A percentile compares a stretch with the other conserved stretches of the same genome.
Conservation (phyloP, 2,113 vertebrate species). For the Anoura caudifer region DNA sequence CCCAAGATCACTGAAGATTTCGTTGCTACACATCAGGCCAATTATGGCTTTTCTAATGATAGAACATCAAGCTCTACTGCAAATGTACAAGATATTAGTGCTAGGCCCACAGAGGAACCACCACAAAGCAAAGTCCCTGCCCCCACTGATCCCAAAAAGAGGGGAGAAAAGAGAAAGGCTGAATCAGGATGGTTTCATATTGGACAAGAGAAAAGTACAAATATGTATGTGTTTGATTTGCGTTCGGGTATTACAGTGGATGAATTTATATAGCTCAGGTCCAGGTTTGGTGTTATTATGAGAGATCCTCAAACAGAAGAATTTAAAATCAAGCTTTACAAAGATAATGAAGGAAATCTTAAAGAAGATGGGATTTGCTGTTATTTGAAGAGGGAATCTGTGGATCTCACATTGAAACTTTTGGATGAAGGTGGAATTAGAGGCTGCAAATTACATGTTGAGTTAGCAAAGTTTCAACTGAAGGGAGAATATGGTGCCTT, state of each 20-base stretch:
- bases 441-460: constrained; percentile 94
- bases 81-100: constrained; percentile 46
- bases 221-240: constrained; percentile 91
- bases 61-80: constrained; percentile 74
- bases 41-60: constrained; percentile 90
- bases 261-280: no score
- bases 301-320: no score
- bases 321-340: no score
- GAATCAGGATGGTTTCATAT: constrained; percentile 97
- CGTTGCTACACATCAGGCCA: constrained; percentile 94
- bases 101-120: constrained; percentile 52
- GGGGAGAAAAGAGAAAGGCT: constrained; percentile 91
- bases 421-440: constrained; percentile 94
- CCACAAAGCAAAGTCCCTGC: constrained; percentile 63
- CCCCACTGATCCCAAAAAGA: constrained; percentile 84
- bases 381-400: constrained; percentile 89
- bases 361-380: no score
- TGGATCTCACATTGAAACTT: constrained; percentile 90
- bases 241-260: no score
- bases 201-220: constrained; percentile 94
- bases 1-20: constrained; percentile 98
- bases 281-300: no score
- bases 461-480: constrained; percentile 92
- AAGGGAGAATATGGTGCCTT: constrained; percentile 95
- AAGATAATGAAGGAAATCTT: no score